Evolutionary conservation across 2,888 invertebrate species (phyloP).

Genomic region (Hymenopus coronatus): DNA sequence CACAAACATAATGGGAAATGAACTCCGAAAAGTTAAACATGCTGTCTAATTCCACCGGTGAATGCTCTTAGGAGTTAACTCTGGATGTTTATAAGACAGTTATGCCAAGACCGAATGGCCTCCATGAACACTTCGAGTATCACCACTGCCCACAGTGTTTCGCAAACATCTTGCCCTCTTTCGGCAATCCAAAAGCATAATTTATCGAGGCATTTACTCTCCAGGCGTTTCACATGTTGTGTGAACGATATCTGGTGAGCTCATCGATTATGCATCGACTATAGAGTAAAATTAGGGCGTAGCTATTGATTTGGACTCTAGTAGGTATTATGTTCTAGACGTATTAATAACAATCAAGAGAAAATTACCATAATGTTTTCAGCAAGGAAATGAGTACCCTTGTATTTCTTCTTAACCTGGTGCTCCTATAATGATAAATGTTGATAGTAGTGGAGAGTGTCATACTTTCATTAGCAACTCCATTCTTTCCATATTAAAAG

Average conservation of each 20-base stretch:
- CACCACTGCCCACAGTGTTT: background rate
- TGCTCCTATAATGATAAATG: no score
- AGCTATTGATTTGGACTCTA: background rate
- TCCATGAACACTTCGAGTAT: background rate
- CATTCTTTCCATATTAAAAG: no score
- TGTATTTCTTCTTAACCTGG: background rate
- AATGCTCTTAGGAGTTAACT: no score
- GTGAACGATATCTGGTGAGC: background rate
- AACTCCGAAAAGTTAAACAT: no score
- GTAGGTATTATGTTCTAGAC: background rate
- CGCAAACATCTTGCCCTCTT: background rate
- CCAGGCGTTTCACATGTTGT: background rate
- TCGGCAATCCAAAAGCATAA: background rate
- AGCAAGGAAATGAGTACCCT: background rate
- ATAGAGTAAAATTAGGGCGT: background rate
- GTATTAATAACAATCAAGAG: background rate
- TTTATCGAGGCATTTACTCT: background rate
- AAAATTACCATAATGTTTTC: background rate
- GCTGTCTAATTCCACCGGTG: no score
- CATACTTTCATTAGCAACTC: no score
- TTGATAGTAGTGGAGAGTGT: no score
- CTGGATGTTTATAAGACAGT: no score
- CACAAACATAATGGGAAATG: no score
- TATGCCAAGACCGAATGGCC: no score
- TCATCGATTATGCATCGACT: background rate